Evolutionary conservation across 2,888 invertebrate species (phyloP), one percentile per base, ranked within the genome.

Genomic region (Marasmarcha lunaedactyla): DNA sequence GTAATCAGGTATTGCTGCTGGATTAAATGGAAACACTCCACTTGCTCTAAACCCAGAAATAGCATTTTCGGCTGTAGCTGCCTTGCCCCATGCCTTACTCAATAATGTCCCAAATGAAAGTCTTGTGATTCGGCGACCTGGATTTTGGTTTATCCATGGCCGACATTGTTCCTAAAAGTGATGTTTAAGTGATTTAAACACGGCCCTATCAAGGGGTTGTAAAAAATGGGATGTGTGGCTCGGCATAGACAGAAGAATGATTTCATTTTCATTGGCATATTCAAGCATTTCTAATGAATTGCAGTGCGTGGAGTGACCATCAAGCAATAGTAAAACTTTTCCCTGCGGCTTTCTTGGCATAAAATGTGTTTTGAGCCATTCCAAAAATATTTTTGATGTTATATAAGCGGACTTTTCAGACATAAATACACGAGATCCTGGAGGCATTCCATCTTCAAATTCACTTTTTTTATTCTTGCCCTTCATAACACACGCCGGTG

Each of bases 121-220:
- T 47, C 49, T 38, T 48, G n/a, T 34, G 42, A 38, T 27, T 46
- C 41, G 39, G 49, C 45, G 10, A 11, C 30, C 30, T 30, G 35
- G 44, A 42, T 34, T 46, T 45, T 47, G 40, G 43, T 26, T 46
- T 50, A 33, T 50, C 36, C 46, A 41, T 49, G 14, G 47, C 40
- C 30, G 43, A 39, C 26, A 46, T 45, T 40, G 43, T 40, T 49
- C 47, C 35, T 49, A 48, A 37, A 42, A 49, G 36, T 46, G 50
- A 5, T 33, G 51, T 47, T 55, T 53, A 26, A 52, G 46, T 40
- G 51, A 50, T 35, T 42, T 40, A 40, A 51, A 55, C 37, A 49
- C 33, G 10, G 41, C 25, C 39, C 30, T 30, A 38, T 52, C 50
- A 37, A 50, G 37, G 15, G 48, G 46, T 35, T 47, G 47, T 36